phyloP scores from a whole-genome alignment of 2,888 invertebrate genomes.

The Tanypteryx hageni region DNA sequence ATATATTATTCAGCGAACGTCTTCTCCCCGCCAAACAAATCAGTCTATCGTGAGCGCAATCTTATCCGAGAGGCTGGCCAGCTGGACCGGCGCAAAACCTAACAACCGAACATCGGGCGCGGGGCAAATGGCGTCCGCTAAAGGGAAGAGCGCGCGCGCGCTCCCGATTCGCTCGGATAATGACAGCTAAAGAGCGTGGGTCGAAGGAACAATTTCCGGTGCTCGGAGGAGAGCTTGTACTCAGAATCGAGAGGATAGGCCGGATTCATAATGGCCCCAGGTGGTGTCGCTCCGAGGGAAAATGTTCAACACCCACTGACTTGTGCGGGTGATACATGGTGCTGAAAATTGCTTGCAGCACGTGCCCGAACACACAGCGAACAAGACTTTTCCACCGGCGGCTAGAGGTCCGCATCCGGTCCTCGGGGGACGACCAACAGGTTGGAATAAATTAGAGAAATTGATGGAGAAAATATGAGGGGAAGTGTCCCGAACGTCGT shows the following conservation, averaged over 20 bases:
- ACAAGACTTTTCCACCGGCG: slow-evolving; percentile 14
- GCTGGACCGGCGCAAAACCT: background rate
- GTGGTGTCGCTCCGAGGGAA: slow-evolving; percentile 3
- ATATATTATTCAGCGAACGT: slow-evolving; percentile 27
- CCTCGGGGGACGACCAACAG: background rate
- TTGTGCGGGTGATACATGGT: slow-evolving; percentile 21
- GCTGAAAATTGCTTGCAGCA: background rate
- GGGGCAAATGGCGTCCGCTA: background rate
- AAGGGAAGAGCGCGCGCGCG: background rate
- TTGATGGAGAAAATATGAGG: slow-evolving; percentile 12
- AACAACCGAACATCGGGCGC: slow-evolving; percentile 4
- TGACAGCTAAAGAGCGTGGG: background rate
- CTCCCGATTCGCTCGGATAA: slow-evolving; percentile 24
- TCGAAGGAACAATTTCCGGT: slow-evolving; percentile 14
- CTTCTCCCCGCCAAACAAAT: slow-evolving; percentile 21
- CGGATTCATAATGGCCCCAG: slow-evolving; percentile 29
- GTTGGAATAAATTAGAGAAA: background rate
- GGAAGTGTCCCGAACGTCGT: background rate
- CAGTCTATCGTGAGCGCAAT: slow-evolving; percentile 6
- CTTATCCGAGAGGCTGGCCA: background rate
- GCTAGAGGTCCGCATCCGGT: background rate
- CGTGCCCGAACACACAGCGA: slow-evolving; percentile 2
- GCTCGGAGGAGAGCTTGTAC: background rate
- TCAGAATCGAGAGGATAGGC: background rate
- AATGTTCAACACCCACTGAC: slow-evolving; percentile 19